These are phyloP conservation scores for Diadegma fenestrale DNA, from an alignment of 2,888 invertebrate genomes.

Conservation along the genomic window DNA sequence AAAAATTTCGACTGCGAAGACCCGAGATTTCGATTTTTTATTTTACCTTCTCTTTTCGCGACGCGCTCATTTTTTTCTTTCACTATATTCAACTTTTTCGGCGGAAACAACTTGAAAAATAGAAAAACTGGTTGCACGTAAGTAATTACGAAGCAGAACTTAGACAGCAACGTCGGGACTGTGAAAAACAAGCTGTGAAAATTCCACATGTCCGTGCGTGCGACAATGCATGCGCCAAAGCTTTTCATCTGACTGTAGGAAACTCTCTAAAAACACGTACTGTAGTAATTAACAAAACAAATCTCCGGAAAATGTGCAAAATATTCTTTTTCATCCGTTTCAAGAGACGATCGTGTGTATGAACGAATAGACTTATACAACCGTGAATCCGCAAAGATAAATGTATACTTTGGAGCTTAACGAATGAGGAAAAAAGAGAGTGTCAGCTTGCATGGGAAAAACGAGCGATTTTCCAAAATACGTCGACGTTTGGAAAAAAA, in stretches of 20 bases:
- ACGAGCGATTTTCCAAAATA: neutral
- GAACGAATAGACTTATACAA: neutral
- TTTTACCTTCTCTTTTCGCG: too few species aligned
- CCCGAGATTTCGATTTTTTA: too few species aligned
- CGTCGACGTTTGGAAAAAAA: neutral
- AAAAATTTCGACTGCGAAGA: too few species aligned
- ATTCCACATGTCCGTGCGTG: neutral
- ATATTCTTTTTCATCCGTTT: neutral
- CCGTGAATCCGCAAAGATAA: neutral
- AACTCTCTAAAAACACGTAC: neutral
- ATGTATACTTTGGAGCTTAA: neutral
- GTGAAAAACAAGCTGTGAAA: too few species aligned
- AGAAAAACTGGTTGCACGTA: too few species aligned
- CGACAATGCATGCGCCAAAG: neutral
- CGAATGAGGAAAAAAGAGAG: neutral
- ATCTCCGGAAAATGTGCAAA: neutral
- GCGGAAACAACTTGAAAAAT: too few species aligned
- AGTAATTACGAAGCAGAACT: too few species aligned
- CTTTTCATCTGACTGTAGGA: neutral
- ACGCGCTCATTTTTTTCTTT: too few species aligned
- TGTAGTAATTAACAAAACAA: constrained; percentile 2
- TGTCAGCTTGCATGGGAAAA: neutral
- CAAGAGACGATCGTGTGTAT: neutral
- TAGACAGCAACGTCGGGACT: too few species aligned
- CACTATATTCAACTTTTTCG: too few species aligned